These are phyloP conservation scores for Scartelaos histophorus DNA, from an alignment of 2,113 vertebrate genomes.

Conservation along the genomic window DNA sequence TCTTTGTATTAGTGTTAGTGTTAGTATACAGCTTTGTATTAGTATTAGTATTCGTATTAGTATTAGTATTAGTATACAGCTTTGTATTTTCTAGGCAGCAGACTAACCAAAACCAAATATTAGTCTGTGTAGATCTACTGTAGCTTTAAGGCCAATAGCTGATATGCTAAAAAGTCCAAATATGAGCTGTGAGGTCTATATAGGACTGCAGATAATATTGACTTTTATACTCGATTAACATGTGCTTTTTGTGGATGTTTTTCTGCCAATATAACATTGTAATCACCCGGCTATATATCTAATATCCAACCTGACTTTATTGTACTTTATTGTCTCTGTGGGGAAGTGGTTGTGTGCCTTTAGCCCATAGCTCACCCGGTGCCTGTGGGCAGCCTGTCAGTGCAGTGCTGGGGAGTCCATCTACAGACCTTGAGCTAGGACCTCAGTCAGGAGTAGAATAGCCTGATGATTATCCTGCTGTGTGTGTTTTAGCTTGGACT, in stretches of 20 bases:
- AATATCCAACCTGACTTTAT: not conserved
- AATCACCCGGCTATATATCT: not conserved
- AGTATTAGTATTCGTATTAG: too few species aligned
- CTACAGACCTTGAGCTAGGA: not conserved
- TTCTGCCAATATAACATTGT: not conserved
- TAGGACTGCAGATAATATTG: not conserved
- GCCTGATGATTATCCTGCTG: not conserved
- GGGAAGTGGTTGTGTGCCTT: not conserved
- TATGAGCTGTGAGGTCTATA: too few species aligned
- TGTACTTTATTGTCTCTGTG: not conserved
- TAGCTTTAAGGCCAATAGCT: too few species aligned
- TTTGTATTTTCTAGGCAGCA: too few species aligned
- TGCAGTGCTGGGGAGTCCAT: not conserved
- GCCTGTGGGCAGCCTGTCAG: not conserved
- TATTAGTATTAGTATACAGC: too few species aligned
- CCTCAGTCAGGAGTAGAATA: not conserved
- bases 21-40: too few species aligned
- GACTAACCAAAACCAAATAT: too few species aligned
- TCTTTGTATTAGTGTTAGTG: too few species aligned
- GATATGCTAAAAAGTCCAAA: too few species aligned
- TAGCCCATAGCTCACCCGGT: not conserved
- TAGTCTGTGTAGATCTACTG: too few species aligned
- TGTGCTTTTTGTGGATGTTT: not conserved
- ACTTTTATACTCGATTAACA: not conserved
- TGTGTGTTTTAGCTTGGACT: not conserved